Percentiles rank a stretch among this genome's conserved stretches.
Conservation (phyloP, 2,113 vertebrate species). For the Ctenodactylus gundi region DNA sequence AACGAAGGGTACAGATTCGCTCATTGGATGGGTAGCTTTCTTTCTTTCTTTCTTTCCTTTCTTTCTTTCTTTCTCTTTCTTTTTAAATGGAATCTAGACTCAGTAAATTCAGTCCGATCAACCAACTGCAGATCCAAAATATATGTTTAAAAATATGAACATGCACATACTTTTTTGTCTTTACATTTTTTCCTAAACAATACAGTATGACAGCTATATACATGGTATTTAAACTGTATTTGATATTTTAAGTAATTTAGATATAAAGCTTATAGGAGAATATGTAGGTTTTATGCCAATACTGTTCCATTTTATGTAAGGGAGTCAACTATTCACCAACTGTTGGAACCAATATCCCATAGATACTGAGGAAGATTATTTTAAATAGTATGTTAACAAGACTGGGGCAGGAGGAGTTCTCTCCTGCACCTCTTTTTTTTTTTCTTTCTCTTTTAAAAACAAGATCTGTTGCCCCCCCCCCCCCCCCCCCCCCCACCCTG, state of each 20-base stretch:
- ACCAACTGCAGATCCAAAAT: background rate
- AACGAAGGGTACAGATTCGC: background rate
- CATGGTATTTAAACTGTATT: background rate
- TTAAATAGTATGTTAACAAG: background rate
- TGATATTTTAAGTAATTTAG: background rate
- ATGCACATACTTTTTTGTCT: background rate
- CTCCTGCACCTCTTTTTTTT: background rate
- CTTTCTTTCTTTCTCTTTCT: background rate
- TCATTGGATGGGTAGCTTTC: background rate
- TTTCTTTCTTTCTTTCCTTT: background rate
- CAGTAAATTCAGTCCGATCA: background rate
- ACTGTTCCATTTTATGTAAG: background rate
- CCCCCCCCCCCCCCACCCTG: background rate
- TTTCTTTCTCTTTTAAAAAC: background rate
- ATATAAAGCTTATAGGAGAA: background rate
- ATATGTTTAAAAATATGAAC: background rate
- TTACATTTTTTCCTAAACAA: background rate
- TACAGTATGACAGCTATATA: background rate
- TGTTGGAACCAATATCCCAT: background rate
- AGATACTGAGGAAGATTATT: background rate
- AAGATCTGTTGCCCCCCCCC: background rate
- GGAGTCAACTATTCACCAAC: background rate
- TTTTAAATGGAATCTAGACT: background rate
- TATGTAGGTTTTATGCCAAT: background rate
- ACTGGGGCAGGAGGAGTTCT: background rate